Evolutionary conservation across 2,888 invertebrate genomes (phyloP), one percentile per base, ranked within the genome.

Genomic region (Calliopum simillimum): DNA sequence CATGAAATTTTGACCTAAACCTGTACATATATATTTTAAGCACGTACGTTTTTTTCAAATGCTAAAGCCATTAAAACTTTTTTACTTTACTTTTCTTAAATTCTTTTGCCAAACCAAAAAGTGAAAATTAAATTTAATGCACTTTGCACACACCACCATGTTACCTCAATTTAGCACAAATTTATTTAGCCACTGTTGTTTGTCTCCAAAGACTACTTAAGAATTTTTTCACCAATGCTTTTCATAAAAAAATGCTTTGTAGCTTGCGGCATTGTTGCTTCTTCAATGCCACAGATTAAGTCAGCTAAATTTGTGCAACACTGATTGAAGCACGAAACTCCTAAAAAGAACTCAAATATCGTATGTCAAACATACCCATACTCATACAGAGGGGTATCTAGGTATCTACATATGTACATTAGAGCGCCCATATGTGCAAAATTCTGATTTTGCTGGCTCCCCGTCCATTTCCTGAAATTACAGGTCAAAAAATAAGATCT

Each of bases 271-370:
- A 8, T 12, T 59, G 21, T 33, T 41, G 51, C 53, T 65, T 49
- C 49, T 65, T 41, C 55, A 21, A 43, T 63, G 63, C 55, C 44
- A 16, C 65, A 55, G 65, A 65, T 65, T 65, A 65, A 65, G 65
- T 65, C 53, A 49, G 21, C 51, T 53, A 64, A 53, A 53, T 64
- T 64, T 53, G 33, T 13, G 51, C 64, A 64, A 47, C 69, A 69
- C 64, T 64, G 69, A 69, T 69, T 69, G 64, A 64, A 64, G 69
- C 64, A 62, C 16, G 58, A 55, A 61, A 53, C 70, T 61, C 46
- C 65, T 43, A 25, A 19, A 55, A 58, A 41, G 71, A 78, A 79
- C 79, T 77, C 75, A 70, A 76, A 79, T 79, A 78, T 77, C 77
- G 72, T 78, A 70, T 72, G 73, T 79, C 78, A 79, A 72, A 75